Evolutionary conservation across 2,113 vertebrate species (phyloP), one percentile per base, ranked within the genome.

Genomic region (Eidolon helvum): DNA sequence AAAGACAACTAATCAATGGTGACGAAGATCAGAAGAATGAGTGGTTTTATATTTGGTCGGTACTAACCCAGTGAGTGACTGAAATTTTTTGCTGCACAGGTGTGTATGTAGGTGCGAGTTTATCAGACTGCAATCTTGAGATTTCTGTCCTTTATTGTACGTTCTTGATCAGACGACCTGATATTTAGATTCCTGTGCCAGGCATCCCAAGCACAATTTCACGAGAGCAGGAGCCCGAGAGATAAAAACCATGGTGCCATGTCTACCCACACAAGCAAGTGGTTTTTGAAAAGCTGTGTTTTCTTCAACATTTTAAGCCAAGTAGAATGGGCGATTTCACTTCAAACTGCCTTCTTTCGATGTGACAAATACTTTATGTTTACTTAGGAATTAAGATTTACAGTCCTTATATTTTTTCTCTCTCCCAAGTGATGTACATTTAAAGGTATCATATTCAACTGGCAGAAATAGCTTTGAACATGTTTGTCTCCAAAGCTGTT

Each of bases 61-160:
- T 26, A 4, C 24, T 43, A 66, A 33, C 11, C 61, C 12, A 10
- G 45, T 9, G 78, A 26, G 43, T 16, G 11, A 8, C 38, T 24
- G 40, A 38, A 35, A n/a, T 1, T 65, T 55, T 10, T 15, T 6
- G 15, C 84, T n/a, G 4, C 53, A 16, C 2, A 22, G 33, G 33
- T 2, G 12, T 59, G 12, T 18, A 4, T 21, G 9, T 2, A 1
- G 1, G 0, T 66, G 5, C 35, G 30, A 71, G 10, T 4, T 5
- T 5, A 6, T 1, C 21, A 45, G 45, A 38, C 11, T 2, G 1
- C 5, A 9, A 28, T 59, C 85, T 87, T n/a, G 30, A 48, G 48
- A 14, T 63, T 59, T 85, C 40, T n/a, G 45, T 35, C 19, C 10
- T 43, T 38, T 6, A 5, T 8, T 43, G 43, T 43, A 0, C 3